phyloP scores from a whole-genome alignment of 2,113 vertebrate species.

The Leucopternis melanops region DNA sequence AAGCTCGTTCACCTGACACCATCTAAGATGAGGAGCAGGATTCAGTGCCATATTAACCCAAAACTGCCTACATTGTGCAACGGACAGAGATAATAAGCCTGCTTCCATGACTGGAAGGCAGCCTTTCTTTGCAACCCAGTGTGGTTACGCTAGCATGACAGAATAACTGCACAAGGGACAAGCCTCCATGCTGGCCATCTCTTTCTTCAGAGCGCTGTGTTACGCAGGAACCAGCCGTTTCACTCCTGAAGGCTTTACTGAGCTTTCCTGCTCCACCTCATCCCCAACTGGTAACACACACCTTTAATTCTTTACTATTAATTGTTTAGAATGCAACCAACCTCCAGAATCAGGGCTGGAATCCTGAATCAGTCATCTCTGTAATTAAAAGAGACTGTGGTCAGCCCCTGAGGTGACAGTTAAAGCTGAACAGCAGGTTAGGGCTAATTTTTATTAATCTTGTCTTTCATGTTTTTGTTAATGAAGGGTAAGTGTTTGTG shows the following conservation, averaged over 20 bases:
- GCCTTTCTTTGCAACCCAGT: background rate
- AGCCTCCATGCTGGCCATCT: background rate
- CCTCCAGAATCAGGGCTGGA: background rate
- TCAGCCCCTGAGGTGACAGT: background rate
- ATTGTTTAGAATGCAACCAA: background rate
- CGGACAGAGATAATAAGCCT: background rate
- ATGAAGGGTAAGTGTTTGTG: slow-evolving; percentile 28
- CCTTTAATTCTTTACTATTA: background rate
- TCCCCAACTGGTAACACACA: background rate
- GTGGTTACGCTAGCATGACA: background rate
- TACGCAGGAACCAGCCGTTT: background rate
- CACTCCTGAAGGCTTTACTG: background rate
- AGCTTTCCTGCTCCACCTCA: background rate
- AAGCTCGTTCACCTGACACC: background rate
- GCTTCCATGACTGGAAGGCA: background rate
- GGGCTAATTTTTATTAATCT: slow-evolving; percentile 35
- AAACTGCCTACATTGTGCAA: background rate
- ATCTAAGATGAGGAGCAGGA: background rate
- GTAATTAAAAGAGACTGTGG: background rate
- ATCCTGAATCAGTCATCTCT: background rate
- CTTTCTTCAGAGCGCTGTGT: background rate
- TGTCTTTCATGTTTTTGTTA: slow-evolving; percentile 51
- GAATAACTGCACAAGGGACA: background rate
- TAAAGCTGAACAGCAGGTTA: slow-evolving; percentile 19
- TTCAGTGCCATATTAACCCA: background rate